These are phyloP conservation scores for Ophthalmolycus amberensis DNA, from an alignment of 2,113 vertebrate species.

Conservation along the genomic window DNA sequence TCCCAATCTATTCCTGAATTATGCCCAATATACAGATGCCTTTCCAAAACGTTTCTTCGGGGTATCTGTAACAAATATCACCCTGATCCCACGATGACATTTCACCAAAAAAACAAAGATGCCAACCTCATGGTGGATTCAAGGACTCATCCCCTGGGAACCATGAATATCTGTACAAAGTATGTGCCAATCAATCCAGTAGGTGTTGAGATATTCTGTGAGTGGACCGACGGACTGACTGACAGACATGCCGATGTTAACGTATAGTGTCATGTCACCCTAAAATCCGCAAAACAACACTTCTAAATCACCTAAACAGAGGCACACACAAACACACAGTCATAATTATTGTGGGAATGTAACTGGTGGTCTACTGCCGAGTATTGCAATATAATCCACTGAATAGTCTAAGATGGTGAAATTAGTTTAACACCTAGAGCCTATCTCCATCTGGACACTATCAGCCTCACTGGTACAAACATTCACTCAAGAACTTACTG, in stretches of 20 bases:
- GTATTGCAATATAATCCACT: neutral
- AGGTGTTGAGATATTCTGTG: neutral
- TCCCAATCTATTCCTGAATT: neutral
- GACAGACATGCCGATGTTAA: neutral
- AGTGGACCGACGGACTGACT: neutral
- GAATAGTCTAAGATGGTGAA: neutral
- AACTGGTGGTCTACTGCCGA: neutral
- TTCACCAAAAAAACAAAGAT: neutral
- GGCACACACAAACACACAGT: neutral
- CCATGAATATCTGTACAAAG: neutral
- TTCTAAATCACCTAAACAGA: neutral
- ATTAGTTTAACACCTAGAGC: neutral
- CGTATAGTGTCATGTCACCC: too few species aligned
- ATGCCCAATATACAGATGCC: neutral
- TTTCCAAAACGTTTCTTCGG: neutral
- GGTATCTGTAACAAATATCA: neutral
- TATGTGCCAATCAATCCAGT: neutral
- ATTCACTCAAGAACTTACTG: conserved; percentile 14
- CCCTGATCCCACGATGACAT: neutral
- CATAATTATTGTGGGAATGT: neutral
- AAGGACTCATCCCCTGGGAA: neutral
- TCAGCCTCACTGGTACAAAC: neutral
- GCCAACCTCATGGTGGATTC: neutral
- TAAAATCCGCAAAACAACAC: neutral
- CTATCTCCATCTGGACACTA: conserved; percentile 1